Percentiles rank a stretch among this genome's conserved stretches.
Conservation (phyloP, 2,888 invertebrate species). For the Quadroppia sp. region DNA sequence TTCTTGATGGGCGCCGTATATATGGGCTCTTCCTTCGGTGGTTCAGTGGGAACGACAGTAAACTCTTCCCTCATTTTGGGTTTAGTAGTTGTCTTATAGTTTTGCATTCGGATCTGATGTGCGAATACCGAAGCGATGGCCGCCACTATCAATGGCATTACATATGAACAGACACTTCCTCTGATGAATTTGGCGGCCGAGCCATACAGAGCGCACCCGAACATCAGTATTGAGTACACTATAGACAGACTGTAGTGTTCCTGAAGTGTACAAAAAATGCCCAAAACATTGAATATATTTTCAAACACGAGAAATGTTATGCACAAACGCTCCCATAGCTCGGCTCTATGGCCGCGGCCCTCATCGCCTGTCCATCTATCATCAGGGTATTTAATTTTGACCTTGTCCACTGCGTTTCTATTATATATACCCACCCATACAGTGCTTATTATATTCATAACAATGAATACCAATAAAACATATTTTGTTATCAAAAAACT, state of each 20-base stretch:
- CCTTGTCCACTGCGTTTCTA: not conserved
- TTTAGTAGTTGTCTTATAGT: not conserved
- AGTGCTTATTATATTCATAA: not conserved
- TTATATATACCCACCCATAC: constrained; percentile 16
- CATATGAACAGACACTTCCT: constrained; percentile 16
- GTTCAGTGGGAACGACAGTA: not conserved
- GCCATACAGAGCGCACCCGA: not conserved
- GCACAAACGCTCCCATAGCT: constrained; percentile 1
- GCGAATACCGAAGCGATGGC: not conserved
- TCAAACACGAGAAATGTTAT: constrained; percentile 20
- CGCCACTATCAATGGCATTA: not conserved
- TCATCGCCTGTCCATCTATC: not conserved
- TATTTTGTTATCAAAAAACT: constrained; percentile 13
- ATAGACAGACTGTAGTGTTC: not conserved
- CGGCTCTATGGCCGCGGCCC: not conserved
- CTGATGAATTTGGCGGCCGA: not conserved
- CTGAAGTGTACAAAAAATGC: not conserved
- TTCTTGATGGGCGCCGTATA: not conserved
- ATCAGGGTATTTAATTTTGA: not conserved
- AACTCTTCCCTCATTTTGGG: not conserved
- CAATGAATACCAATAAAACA: not conserved
- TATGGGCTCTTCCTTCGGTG: no score
- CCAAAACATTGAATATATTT: constrained; percentile 3
- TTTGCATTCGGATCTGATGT: constrained; percentile 1
- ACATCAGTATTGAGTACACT: not conserved